These are phyloP conservation scores for Prunella strophiata DNA, from an alignment of 2,797 vertebrate species.

Conservation along the genomic window DNA sequence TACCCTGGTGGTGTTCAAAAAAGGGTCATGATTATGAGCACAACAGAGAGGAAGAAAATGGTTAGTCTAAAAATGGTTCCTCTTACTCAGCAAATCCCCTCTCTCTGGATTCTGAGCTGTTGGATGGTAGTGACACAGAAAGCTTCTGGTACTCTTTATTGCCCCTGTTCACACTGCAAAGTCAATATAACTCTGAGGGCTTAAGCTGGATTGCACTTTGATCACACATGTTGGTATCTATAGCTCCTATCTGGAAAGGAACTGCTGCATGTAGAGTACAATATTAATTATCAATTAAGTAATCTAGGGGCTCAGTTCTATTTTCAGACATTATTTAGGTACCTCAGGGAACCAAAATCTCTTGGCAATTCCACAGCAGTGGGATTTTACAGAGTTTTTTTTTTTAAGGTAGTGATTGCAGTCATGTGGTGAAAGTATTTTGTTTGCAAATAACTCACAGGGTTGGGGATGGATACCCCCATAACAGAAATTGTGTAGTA, in stretches of 20 bases:
- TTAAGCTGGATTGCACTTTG: not conserved
- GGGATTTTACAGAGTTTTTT: not conserved
- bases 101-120: not conserved
- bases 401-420: not conserved
- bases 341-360: not conserved
- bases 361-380: not conserved
- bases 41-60: not conserved
- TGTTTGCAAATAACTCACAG: not conserved
- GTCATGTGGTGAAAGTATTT: not conserved
- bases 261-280: not conserved
- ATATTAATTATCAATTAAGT: not conserved
- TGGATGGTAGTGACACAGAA: not conserved
- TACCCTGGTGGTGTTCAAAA: not conserved
- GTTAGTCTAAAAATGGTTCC: conserved; percentile 3
- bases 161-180: not conserved
- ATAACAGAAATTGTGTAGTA: not conserved
- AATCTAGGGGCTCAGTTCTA: not conserved
- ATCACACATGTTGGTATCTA: not conserved
- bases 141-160: not conserved
- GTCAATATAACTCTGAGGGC: not conserved
- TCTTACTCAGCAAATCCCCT: conserved; percentile 45
- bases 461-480: not conserved
- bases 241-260: not conserved
- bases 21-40: not conserved
- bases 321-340: not conserved